These are phyloP conservation scores for Tragulus kanchil DNA, from an alignment of 2,113 vertebrate species.

Conservation along the genomic window DNA sequence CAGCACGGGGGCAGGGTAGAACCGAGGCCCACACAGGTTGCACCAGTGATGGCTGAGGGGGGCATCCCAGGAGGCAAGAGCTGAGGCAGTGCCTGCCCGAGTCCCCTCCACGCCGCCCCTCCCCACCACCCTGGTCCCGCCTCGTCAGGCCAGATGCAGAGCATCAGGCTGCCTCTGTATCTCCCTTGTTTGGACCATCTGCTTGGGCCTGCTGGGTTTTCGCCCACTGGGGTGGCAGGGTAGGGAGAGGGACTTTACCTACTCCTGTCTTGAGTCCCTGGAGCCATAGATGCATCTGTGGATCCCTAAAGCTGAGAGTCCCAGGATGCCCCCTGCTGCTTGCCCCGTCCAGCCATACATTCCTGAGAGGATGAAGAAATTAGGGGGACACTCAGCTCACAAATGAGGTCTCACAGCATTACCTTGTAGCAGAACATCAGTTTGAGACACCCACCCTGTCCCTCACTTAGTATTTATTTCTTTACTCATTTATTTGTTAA, in stretches of 20 bases:
- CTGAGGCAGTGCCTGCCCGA: rapidly evolving
- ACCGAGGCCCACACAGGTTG: not conserved
- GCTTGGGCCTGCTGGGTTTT: not conserved
- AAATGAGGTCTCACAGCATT: not conserved
- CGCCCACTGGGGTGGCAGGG: not conserved
- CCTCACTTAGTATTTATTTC: not conserved
- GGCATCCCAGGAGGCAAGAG: no score
- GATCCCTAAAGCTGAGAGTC: not conserved
- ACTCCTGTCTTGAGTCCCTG: not conserved
- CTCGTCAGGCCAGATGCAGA: not conserved
- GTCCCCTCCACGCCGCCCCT: not conserved
- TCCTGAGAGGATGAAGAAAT: not conserved
- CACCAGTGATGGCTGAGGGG: not conserved
- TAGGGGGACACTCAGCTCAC: not conserved
- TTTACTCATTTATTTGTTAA: no score
- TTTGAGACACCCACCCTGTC: not conserved
- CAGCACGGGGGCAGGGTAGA: no score
- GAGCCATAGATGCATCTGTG: not conserved
- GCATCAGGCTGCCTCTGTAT: not conserved
- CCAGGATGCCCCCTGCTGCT: not conserved
- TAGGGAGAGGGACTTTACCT: not conserved
- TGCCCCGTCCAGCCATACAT: not conserved
- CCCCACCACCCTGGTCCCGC: not conserved
- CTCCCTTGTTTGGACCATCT: not conserved
- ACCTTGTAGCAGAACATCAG: not conserved